Conservation (phyloP, 2,888 invertebrate genomes). For the Diarsia dahlii region DNA sequence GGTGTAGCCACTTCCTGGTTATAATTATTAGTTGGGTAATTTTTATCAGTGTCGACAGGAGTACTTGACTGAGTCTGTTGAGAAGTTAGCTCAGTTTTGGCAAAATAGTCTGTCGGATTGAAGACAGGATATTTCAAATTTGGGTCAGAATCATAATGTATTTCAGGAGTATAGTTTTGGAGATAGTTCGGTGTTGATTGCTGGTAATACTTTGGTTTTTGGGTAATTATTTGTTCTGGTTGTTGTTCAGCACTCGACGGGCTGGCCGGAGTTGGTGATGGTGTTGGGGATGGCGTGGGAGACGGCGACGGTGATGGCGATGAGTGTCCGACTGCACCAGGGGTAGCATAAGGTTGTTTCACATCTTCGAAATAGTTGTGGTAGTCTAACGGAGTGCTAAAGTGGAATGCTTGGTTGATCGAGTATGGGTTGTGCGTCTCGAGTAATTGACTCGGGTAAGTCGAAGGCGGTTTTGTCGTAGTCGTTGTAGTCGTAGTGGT, state of each 20-base stretch:
- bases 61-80: slow-evolving; percentile 62
- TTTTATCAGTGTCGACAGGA: slow-evolving; percentile 52
- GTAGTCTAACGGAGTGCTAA: slow-evolving; percentile 87
- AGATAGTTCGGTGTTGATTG: slow-evolving; percentile 79
- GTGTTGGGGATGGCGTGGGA: slow-evolving; percentile 15
- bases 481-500: slow-evolving; percentile 77
- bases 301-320: slow-evolving; percentile 63
- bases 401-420: slow-evolving; percentile 88
- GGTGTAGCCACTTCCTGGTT: slow-evolving; percentile 30
- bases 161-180: slow-evolving; percentile 85
- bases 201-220: slow-evolving; percentile 76
- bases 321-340: slow-evolving; percentile 68
- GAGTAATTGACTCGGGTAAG: slow-evolving; percentile 83
- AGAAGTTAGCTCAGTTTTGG: slow-evolving; percentile 73
- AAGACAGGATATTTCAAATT: slow-evolving; percentile 79
- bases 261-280: slow-evolving; percentile 63
- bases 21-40: slow-evolving; percentile 41
- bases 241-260: slow-evolving; percentile 68
- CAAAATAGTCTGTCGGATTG: slow-evolving; percentile 77
- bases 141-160: slow-evolving; percentile 81
- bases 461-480: slow-evolving; percentile 80
- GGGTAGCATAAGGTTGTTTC: slow-evolving; percentile 78
- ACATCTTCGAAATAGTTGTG: slow-evolving; percentile 84
- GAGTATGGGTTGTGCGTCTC: slow-evolving; percentile 89
- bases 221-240: slow-evolving; percentile 74